Conservation (phyloP, 2,888 invertebrate species). For the Muscina levida region DNA sequence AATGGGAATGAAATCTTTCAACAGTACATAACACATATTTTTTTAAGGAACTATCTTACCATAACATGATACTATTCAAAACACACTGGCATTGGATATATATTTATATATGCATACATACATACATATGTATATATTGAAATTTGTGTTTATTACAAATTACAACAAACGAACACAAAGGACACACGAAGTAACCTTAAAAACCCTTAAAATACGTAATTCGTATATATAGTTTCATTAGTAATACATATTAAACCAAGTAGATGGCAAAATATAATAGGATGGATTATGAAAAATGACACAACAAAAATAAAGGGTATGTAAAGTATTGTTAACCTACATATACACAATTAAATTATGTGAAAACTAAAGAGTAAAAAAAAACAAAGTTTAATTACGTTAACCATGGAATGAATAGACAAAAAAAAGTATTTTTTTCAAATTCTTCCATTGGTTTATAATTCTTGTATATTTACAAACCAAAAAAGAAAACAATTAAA, state of each 20-base stretch:
- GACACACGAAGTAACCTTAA: slow-evolving; percentile 1
- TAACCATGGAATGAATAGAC: slow-evolving; percentile 4
- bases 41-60: too few relatives aligned
- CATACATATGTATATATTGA: slow-evolving; percentile 27
- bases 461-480: slow-evolving; percentile 47
- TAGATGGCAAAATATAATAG: slow-evolving; percentile 5
- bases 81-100: too few relatives aligned
- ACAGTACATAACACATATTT: too few relatives aligned
- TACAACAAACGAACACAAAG: slow-evolving; percentile 7
- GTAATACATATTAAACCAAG: not conserved
- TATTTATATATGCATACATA: slow-evolving; percentile 28
- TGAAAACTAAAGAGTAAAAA: too few relatives aligned
- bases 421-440: slow-evolving; percentile 15
- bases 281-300: too few relatives aligned
- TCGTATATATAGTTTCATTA: slow-evolving; percentile 3
- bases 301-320: not conserved
- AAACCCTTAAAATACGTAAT: slow-evolving; percentile 18
- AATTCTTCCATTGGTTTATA: slow-evolving; percentile 15
- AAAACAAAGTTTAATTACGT: slow-evolving; percentile 32
- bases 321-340: slow-evolving; percentile 31
- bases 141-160: slow-evolving; percentile 30
- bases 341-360: too few relatives aligned
- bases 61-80: too few relatives aligned
- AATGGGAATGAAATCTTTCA: too few relatives aligned
- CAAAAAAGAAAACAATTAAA: slow-evolving; percentile 27